Percentiles rank a stretch among this genome's conserved stretches.
phyloP scores from a whole-genome alignment of 2,113 vertebrate species.

The Chamaetylas fuelleborni region DNA sequence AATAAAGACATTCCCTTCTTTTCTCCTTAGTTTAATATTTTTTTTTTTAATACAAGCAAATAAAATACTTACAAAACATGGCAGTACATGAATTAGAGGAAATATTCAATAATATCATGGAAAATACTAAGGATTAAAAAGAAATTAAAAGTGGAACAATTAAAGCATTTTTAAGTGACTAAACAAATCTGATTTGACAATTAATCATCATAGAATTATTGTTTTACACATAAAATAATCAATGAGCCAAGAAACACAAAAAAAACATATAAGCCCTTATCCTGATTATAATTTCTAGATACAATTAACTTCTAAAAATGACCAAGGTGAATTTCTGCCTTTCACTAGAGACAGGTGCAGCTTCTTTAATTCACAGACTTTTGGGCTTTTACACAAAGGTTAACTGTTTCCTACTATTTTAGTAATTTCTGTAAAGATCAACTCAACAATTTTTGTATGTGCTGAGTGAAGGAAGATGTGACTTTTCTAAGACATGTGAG shows the following conservation, averaged over 20 bases:
- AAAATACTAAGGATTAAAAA: not conserved
- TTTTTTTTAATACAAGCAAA: not conserved
- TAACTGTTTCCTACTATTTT: not conserved
- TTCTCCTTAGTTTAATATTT: not conserved
- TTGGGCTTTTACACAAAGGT: not conserved
- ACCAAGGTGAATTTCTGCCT: not conserved
- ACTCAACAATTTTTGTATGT: not conserved
- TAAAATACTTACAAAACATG: not conserved
- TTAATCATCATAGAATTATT: not conserved
- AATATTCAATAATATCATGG: not conserved
- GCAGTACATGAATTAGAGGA: not conserved
- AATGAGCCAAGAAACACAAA: not conserved
- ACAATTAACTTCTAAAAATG: not conserved
- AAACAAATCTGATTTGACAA: not conserved
- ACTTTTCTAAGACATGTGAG: accelerated
- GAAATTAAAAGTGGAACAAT: not conserved
- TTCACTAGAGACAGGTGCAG: not conserved
- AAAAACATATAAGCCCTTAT: not conserved
- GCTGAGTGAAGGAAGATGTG: not conserved
- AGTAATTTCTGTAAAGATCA: not conserved
- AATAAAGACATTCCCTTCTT: not conserved
- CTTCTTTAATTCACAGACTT: not conserved
- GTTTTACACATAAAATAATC: not conserved
- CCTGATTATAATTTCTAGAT: not conserved
- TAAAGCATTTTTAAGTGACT: not conserved